A percentile compares a stretch with the other conserved stretches of the same genome.
phyloP scores from a whole-genome alignment of 2,888 invertebrate species.

The Tinea trinotella region DNA sequence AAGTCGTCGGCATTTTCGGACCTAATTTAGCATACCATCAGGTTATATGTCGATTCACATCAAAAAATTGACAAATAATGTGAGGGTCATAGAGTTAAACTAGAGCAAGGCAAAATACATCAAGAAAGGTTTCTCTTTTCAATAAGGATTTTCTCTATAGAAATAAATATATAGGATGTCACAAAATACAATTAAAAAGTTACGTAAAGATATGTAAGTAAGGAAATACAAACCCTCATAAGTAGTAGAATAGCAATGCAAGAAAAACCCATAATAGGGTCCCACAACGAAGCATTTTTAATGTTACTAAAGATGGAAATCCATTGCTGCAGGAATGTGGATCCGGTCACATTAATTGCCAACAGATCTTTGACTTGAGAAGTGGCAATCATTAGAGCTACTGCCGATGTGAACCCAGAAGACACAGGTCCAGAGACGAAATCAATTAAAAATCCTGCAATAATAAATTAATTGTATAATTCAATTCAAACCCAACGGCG shows the following conservation, averaged over 20 bases:
- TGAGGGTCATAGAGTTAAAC: too few relatives aligned
- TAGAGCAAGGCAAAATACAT: too few relatives aligned
- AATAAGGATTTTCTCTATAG: too few relatives aligned
- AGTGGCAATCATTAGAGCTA: constrained; percentile 88
- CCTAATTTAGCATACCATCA: too few relatives aligned
- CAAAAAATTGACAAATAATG: too few relatives aligned
- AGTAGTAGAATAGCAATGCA: constrained; percentile 83
- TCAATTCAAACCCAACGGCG: too few relatives aligned
- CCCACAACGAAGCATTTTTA: constrained; percentile 76
- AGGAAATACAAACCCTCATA: constrained; percentile 76
- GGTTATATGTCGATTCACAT: too few relatives aligned
- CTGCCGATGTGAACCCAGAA: constrained; percentile 92
- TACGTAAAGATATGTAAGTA: too few relatives aligned
- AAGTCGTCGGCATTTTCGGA: too few relatives aligned
- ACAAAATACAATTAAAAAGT: too few relatives aligned
- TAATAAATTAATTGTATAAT: not conserved
- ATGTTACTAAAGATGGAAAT: constrained; percentile 79
- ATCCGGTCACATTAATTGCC: constrained; percentile 79
- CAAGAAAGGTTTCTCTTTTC: too few relatives aligned
- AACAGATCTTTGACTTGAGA: constrained; percentile 91
- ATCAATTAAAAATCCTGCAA: constrained; percentile 84
- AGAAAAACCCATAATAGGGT: constrained; percentile 80
- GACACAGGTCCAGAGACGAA: constrained; percentile 93
- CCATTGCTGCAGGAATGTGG: constrained; percentile 86
- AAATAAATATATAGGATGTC: too few relatives aligned